These are phyloP conservation scores for Colius striatus DNA, from an alignment of 2,113 vertebrate species.

Conservation along the genomic window DNA sequence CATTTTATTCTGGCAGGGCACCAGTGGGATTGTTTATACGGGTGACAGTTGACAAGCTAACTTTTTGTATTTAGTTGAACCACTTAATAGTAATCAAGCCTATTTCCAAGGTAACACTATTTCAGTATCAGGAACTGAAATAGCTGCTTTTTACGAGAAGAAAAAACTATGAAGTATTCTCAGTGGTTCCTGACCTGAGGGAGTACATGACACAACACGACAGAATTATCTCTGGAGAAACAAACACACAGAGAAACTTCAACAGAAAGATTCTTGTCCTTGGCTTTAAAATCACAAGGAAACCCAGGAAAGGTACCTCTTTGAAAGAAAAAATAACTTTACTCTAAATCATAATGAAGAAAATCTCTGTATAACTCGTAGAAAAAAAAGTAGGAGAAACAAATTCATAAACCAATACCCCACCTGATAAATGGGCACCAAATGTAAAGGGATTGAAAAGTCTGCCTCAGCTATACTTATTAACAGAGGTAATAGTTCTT, in stretches of 20 bases:
- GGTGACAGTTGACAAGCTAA: background rate
- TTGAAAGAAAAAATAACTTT: background rate
- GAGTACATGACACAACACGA: fast-evolving
- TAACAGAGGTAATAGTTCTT: background rate
- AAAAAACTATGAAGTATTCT: background rate
- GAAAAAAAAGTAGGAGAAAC: background rate
- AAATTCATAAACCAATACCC: background rate
- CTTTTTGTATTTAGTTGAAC: background rate
- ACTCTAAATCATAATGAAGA: background rate
- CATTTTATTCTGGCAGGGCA: background rate
- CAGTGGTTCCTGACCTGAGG: background rate
- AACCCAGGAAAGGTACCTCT: background rate
- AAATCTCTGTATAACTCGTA: background rate
- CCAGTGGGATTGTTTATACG: background rate
- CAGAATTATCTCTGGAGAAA: background rate
- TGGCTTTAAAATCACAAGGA: background rate
- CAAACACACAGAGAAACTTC: background rate
- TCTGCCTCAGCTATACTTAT: background rate
- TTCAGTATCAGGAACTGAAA: background rate
- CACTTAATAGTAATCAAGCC: background rate
- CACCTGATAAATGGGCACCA: background rate
- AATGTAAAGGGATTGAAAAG: background rate
- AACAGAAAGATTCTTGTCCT: background rate
- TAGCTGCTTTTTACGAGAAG: background rate
- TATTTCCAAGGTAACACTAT: background rate